Base-by-base conservation (phyloP, 2,888 invertebrate species). In the Teleiodes luculella region DNA sequence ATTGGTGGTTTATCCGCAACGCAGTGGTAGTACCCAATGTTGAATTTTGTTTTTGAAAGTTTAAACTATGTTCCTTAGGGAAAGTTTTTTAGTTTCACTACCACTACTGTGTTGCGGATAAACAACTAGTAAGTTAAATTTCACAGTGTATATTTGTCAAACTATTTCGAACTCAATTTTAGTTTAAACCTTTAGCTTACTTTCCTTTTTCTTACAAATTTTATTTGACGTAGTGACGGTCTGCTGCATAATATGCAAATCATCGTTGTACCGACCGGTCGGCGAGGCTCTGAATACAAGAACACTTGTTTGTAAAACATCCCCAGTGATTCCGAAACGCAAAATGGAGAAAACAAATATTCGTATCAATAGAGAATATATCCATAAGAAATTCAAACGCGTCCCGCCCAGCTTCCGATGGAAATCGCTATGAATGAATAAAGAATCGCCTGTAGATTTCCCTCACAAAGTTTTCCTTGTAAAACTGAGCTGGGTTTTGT, bases 391-490 rank as follows among this genome's bases (percentile, higher is more conserved):
- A 81, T 79, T 79, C 77, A 80, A 80, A 83, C 73, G 70, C 57
- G 68, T 72, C 71, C 24, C 24, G 24, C 73, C 70, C 71, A 74
- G 75, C 77, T 78, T 75, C 73, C 72, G 76, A 83, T 80, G 80
- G 74, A 79, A 80, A 83, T 83, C 72, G 73, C 59, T 64, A 61
- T 61, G 77, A 78, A 81, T 81, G 80, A 81, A 84, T 84, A 80
- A 81, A 74, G 72, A 76, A 77, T 78, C 68, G 69, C 67, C 60
- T 60, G 65, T 62, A 67, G 68, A 70, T 39, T 30, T 41, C 16
- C n/a, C 67, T 72, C 57, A 52, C 65, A 68, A 66, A 72, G 64
- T 72, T 72, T 65, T 61, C 62, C 69, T 60, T 58, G 47, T 54
- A 54, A 43, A 60, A 65, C 62, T 68, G 68, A 64, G 63, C 66